Conservation (phyloP, 2,888 invertebrate genomes). For the Abrostola triplasia region DNA sequence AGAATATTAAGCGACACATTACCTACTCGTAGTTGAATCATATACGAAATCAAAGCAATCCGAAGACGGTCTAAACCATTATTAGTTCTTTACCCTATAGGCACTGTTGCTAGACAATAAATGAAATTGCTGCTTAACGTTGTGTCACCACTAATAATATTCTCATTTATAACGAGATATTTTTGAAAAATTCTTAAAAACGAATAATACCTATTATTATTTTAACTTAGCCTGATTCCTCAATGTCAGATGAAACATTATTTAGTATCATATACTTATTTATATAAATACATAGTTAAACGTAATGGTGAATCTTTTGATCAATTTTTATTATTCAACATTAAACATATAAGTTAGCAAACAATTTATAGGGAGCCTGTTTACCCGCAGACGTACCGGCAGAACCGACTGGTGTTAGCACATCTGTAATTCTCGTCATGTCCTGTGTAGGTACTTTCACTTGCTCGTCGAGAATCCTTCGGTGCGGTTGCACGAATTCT, state of each 20-base stretch:
- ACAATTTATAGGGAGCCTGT: conserved; percentile 6
- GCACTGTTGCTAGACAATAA: not conserved
- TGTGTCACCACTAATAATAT: not conserved
- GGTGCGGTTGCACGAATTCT: conserved; percentile 67
- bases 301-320: no score
- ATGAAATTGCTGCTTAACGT: not conserved
- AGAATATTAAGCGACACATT: no score
- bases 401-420: conserved; percentile 22
- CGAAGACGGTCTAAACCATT: not conserved
- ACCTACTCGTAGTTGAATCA: not conserved
- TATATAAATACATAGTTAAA: no score
- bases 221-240: no score
- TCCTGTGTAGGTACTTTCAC: conserved; percentile 61
- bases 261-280: no score
- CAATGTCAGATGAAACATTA: no score
- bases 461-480: conserved; percentile 63
- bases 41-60: not conserved
- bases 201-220: no score
- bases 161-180: not conserved
- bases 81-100: not conserved
- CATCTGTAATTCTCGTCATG: conserved; percentile 59
- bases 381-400: conserved; percentile 8
- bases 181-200: no score
- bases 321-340: not conserved
- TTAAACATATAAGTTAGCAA: not conserved